Evolutionary conservation across 2,888 invertebrate genomes (phyloP).

Genomic region (Schrankia costaestrigalis): DNA sequence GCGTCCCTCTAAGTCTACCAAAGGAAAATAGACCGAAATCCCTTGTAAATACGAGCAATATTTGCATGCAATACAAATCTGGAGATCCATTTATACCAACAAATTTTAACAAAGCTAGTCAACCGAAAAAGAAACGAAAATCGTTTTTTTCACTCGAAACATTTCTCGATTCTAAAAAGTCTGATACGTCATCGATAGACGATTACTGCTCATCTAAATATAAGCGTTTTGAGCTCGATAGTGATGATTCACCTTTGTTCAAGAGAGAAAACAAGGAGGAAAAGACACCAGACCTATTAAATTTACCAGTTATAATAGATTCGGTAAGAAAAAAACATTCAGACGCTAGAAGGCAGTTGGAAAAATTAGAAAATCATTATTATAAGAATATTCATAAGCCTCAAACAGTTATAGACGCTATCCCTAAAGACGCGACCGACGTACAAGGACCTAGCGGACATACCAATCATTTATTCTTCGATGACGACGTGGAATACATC

Average conservation of each 20-base stretch:
- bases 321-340: slow-evolving; percentile 72
- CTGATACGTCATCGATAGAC: slow-evolving; percentile 73
- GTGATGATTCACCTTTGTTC: slow-evolving; percentile 74
- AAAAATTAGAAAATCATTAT: slow-evolving; percentile 74
- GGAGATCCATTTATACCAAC: slow-evolving; percentile 53
- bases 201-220: slow-evolving; percentile 78
- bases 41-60: slow-evolving; percentile 65
- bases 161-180: slow-evolving; percentile 74
- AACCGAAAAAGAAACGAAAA: slow-evolving; percentile 73
- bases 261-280: slow-evolving; percentile 55
- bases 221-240: slow-evolving; percentile 74
- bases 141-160: slow-evolving; percentile 78
- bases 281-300: slow-evolving; percentile 71
- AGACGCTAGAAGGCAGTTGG: slow-evolving; percentile 68
- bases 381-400: slow-evolving; percentile 66
- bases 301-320: slow-evolving; percentile 71
- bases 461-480: slow-evolving; percentile 62
- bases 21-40: slow-evolving; percentile 70
- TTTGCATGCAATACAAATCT: slow-evolving; percentile 60
- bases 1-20: slow-evolving; percentile 57
- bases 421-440: slow-evolving; percentile 71
- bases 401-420: slow-evolving; percentile 66
- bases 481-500: slow-evolving; percentile 75
- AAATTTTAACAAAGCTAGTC: slow-evolving; percentile 64
- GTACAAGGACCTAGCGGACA: slow-evolving; percentile 67